Conservation (phyloP, 2,888 invertebrate species). For the Eilema caniola region DNA sequence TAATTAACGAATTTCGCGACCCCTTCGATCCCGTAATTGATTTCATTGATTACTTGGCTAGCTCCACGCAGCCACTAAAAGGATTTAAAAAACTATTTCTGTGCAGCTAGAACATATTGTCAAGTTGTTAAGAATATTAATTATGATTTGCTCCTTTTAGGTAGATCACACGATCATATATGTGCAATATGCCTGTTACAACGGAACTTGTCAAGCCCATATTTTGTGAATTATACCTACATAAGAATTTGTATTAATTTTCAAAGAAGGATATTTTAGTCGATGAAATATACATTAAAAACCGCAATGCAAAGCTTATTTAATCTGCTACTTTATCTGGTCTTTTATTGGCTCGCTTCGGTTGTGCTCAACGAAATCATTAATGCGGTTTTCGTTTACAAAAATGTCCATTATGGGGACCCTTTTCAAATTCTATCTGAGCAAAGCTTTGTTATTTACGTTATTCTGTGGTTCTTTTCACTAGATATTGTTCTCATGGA, state of each 20-base stretch:
- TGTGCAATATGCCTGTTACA: neutral
- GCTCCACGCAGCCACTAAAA: no score
- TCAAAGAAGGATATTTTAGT: neutral
- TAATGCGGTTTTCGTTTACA: conserved; percentile 67
- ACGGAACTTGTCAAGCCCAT: neutral
- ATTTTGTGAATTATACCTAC: neutral
- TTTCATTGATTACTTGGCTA: neutral
- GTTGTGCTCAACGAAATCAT: conserved; percentile 61
- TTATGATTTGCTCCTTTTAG: neutral
- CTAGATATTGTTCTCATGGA: conserved; percentile 18
- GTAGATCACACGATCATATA: neutral
- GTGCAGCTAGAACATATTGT: no score
- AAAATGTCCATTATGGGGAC: conserved; percentile 72
- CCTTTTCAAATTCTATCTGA: conserved; percentile 72
- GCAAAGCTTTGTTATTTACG: conserved; percentile 62
- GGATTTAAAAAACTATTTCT: no score
- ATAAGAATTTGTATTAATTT: neutral
- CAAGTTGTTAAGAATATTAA: no score
- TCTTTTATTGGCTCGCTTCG: conserved; percentile 53
- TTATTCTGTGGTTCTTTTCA: conserved; percentile 53
- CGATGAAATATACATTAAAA: conserved; percentile 33
- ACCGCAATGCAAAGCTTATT: conserved; percentile 44
- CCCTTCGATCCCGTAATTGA: no score
- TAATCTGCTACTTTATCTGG: conserved; percentile 53
- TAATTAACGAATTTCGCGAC: no score